Base-by-base conservation (phyloP, 1,140 invertebrate genomes). In the Formica selysi region DNA sequence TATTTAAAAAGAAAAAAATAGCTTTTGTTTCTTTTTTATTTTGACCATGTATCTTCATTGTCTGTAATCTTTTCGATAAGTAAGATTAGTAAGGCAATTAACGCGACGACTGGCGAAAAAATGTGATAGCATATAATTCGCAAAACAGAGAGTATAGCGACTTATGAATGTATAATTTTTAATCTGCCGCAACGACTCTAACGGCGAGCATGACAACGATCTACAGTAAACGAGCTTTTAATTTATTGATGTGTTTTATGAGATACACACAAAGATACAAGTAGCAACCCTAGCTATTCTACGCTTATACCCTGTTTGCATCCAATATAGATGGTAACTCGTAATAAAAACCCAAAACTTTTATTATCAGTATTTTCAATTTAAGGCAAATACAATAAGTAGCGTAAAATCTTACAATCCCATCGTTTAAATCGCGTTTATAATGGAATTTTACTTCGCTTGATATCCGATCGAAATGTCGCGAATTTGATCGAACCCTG, bases 131-230 rank as follows among this genome's bases (percentile, higher is more conserved):
- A 67, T 44, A 57, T 65, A 85, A 76, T 74, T 65, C 61, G 38
- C 41, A 68, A 76, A 85, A 85, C 61, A 48, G 68, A 83, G 79
- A 70, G 51, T 48, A 32, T 32, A 57, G 78, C 51, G 79, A 83
- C 68, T 74, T 83, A 83, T 83, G 79, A 83, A 83, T 83, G 79
- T 83, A 74, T 83, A 83, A 83, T 83, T 83, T 83, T 83, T 83
- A 83, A 83, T 83, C 68, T 73, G 38, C 68, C 79, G 29, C 79
- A 83, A 83, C 68, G 68, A 83, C 79, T 83, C 68, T 83, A 83
- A 83, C 68, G 26, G 38, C 67, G 79, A 73, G 44, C 71, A 71
- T 81, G 79, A 81, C 79, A 81, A 68, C 36, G 51, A 68, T 73
- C 67, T 81, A 80, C 78, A 44, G 54, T 57, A 70, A 83, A 83